phyloP scores from a whole-genome alignment of 2,888 invertebrate species.

The Brachyopa scutellaris region DNA sequence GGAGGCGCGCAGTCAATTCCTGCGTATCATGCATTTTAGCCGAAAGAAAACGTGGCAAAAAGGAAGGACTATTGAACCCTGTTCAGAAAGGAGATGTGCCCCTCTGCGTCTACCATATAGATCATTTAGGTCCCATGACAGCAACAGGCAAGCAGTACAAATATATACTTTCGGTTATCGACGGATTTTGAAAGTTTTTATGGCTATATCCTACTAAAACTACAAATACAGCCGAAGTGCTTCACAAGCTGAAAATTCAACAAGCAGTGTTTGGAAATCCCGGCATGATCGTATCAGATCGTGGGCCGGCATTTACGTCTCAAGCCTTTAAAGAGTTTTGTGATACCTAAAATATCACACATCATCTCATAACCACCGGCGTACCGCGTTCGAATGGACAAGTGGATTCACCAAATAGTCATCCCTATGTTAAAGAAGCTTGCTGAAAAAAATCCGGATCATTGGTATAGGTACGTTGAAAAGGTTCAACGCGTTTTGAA shows the following conservation, averaged over 20 bases:
- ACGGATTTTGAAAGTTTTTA: not conserved
- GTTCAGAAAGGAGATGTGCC: not conserved
- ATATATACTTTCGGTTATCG: not conserved
- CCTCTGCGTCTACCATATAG: not conserved
- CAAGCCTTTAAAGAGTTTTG: conserved; percentile 1
- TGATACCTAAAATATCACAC: not conserved
- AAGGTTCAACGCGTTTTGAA: too few relatives aligned
- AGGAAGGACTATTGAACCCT: not conserved
- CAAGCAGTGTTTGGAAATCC: not conserved
- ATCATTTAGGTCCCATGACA: not conserved
- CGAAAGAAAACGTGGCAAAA: conserved; percentile 1
- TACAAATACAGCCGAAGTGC: not conserved
- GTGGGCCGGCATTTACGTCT: not conserved
- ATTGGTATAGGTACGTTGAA: conserved; percentile 2
- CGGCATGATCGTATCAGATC: not conserved
- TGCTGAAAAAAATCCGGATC: not conserved
- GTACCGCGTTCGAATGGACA: not conserved
- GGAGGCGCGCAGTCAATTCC: too few relatives aligned
- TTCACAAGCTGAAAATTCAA: not conserved
- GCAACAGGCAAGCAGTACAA: not conserved
- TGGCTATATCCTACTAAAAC: conserved; percentile 11
- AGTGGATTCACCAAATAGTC: not conserved
- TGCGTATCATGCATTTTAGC: not conserved
- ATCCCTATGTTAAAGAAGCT: not conserved
- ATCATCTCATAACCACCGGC: not conserved